Percentiles rank a stretch among this genome's conserved stretches.
These are phyloP conservation scores for Dryobotodes eremita DNA, from an alignment of 2,888 invertebrate genomes.

Conservation along the genomic window DNA sequence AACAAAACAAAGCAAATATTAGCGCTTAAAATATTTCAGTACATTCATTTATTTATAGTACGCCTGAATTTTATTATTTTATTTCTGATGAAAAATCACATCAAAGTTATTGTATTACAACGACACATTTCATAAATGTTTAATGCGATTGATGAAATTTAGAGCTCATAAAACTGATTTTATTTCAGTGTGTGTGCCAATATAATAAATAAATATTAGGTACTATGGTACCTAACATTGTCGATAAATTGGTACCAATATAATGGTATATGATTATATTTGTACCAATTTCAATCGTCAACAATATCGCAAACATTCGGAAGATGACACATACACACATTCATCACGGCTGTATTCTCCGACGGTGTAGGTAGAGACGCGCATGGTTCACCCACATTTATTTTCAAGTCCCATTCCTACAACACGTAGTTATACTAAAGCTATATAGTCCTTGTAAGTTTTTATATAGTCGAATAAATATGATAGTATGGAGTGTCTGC, in stretches of 20 bases:
- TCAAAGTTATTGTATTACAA: constrained; percentile 20
- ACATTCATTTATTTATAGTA: constrained; percentile 23
- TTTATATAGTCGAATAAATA: constrained; percentile 41
- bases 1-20: constrained; percentile 16
- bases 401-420: not conserved
- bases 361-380: not conserved
- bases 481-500: constrained; percentile 33
- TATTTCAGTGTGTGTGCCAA: constrained; percentile 1
- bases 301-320: not conserved
- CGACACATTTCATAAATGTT: constrained; percentile 43
- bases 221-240: not conserved
- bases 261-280: not conserved
- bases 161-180: constrained; percentile 18
- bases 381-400: not conserved
- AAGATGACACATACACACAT: not conserved
- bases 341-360: not conserved
- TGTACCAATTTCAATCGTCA: not conserved
- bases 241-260: not conserved
- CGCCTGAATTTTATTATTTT: constrained; percentile 18
- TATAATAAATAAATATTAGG: constrained; percentile 10
- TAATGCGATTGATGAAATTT: constrained; percentile 33
- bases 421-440: constrained; percentile 9
- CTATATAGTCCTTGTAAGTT: constrained; percentile 17
- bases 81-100: constrained; percentile 31
- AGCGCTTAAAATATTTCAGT: constrained; percentile 13